Evolutionary conservation across 2,888 invertebrate genomes (phyloP), one percentile per base, ranked within the genome.

Genomic region (Choristoneura rosaceana): DNA sequence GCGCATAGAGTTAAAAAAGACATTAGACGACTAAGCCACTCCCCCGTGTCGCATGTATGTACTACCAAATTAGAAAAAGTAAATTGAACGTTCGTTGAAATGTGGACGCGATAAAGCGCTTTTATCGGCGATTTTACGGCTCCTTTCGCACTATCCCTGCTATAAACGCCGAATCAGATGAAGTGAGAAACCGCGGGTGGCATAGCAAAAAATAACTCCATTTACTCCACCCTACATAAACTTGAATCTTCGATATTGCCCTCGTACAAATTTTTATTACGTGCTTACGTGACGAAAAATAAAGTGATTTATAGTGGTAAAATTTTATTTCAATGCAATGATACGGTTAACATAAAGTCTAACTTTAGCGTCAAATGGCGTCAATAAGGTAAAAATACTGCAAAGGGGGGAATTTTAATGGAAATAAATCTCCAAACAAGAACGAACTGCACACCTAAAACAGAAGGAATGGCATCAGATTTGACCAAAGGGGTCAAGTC

Each of bases 41-140:
- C 41, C 9, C 58, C 52, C 47, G 58, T 58, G 63, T 74, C 59
- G 61, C 69, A 60, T 65, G 64, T 71, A 60, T 62, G 60, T 65
- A 52, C 59, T 71, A 47, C 60, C 71, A 69, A 86, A 88, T 87
- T 87, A 86, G 81, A 82, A 83, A 87, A 81, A 80, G 84, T 84
- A 85, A 86, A 82, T 82, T 83, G 84, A 84, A 88, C 86, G 83
- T 85, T 85, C 82, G 84, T 83, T 83, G 82, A 84, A 88, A 84
- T 86, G 84, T 87, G 85, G 85, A 87, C 78, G 82, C 82, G 84
- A 88, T 87, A 87, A 87, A 87, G 80, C 81, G 77, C 79, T 88
- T 92, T 92, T 91, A 92, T 92, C 84, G 88, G 79, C 80, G 77
- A 85, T 89, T 92, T 92, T 92, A 92, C 84, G 88, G 86, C 86